Base-by-base conservation (phyloP, 2,888 invertebrate genomes). In the Ephialtes manifestator region DNA sequence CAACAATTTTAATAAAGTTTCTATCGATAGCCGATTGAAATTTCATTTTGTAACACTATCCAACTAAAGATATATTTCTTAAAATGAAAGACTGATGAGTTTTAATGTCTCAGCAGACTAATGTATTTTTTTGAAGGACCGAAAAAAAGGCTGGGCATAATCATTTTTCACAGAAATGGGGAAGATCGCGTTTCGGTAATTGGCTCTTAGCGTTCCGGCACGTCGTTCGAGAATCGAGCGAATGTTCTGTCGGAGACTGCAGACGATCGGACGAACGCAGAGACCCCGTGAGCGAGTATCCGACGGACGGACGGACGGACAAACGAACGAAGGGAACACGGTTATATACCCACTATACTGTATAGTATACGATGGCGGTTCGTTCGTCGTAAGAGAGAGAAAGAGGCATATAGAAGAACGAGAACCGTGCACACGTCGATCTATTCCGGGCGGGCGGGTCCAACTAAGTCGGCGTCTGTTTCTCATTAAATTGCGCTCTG, bases 381-480 rank as follows among this genome's bases (percentile, higher is more conserved):
- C 71, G 81, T 79, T 35, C 63, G 46, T 68, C 67, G 72, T 51
- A 70, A 70, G 68, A 63, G 67, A 84, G 67, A 43, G 51, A 39
- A 31, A 77, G 63, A 68, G 63, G 53, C 48, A 74, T 53, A 46
- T 67, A 65, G 60, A 11, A 55, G 53, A 65, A 63, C 63, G 68
- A 80, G 67, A 84, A 63, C 81, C 81, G 83, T 76, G 81, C 78
- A 86, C 90, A 89, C 90, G 92, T 91, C 90, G 91, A 91, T 93
- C 93, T 93, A 93, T 93, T 93, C 92, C 91, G 90, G 90, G 92
- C 88, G 84, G 88, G 87, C 88, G 88, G 87, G 83, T 89, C 90
- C 92, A 92, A 93, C 93, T 91, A 92, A 93, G 90, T 92, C 92
- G 90, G 89, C 93, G 93, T 93, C 93, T 93, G 93, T 92, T 94